Conservation (phyloP, 2,888 invertebrate species). For the Agrochola macilenta region DNA sequence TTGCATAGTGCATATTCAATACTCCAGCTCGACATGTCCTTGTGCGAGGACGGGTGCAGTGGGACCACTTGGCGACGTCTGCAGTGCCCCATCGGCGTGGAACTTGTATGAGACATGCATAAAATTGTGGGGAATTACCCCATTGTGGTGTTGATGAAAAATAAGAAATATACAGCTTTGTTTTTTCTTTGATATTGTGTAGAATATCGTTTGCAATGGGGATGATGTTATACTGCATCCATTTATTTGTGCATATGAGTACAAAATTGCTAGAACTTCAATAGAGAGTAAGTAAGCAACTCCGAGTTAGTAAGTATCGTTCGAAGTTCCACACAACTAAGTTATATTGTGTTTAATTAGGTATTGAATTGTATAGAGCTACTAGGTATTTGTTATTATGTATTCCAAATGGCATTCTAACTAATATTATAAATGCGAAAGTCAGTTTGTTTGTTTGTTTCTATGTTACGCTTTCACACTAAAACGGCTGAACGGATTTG, state of each 20-base stretch:
- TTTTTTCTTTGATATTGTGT: neutral
- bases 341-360: too few relatives aligned
- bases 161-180: neutral
- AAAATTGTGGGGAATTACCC: constrained; percentile 62
- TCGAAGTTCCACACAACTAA: neutral
- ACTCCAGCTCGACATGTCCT: constrained; percentile 55
- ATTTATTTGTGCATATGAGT: neutral
- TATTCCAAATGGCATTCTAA: too few relatives aligned
- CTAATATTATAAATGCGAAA: too few relatives aligned
- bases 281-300: neutral
- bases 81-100: constrained; percentile 47
- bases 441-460: too few relatives aligned
- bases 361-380: too few relatives aligned
- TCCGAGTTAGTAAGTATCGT: neutral
- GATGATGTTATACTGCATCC: neutral
- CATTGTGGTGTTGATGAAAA: constrained; percentile 32
- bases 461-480: too few relatives aligned
- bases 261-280: constrained; percentile 1
- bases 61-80: constrained; percentile 61
- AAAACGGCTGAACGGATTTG: too few relatives aligned
- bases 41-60: constrained; percentile 40
- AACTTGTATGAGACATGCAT: constrained; percentile 59
- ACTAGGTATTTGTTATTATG: too few relatives aligned
- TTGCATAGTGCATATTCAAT: constrained; percentile 66
- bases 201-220: neutral